phyloP scores from a whole-genome alignment of 2,888 invertebrate genomes.

The Eugnorisma glareosa region DNA sequence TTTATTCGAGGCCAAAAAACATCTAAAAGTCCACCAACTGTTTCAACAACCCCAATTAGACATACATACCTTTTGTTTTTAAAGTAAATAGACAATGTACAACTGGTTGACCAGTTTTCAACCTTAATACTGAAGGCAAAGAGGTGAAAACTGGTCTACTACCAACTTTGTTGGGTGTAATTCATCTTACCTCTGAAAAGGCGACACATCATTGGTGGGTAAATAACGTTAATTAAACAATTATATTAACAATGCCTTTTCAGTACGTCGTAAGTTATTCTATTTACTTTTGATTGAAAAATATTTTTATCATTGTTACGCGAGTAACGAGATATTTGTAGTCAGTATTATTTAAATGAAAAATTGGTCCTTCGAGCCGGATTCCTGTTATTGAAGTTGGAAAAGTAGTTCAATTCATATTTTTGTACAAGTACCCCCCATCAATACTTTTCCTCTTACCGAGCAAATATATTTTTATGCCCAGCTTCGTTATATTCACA shows the following conservation, averaged over 20 bases:
- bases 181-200: neutral
- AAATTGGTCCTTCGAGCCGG: slow-evolving; percentile 16
- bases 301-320: neutral
- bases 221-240: slow-evolving; percentile 21
- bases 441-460: neutral
- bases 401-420: neutral
- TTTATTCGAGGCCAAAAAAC: neutral
- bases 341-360: neutral
- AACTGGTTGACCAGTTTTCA: neutral
- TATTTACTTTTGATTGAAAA: slow-evolving; percentile 1
- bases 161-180: neutral
- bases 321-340: neutral
- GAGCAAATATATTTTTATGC: no score
- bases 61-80: neutral
- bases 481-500: neutral
- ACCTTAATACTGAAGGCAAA: neutral
- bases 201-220: neutral
- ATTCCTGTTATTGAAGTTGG: neutral
- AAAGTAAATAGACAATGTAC: slow-evolving; percentile 11
- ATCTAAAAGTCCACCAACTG: slow-evolving; percentile 12
- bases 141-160: neutral
- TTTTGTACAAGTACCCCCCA: neutral
- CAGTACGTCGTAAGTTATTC: neutral
- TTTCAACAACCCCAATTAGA: neutral
- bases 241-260: slow-evolving; percentile 9